Conservation (phyloP, 2,797 vertebrate species). For the Lophura swinhoii region DNA sequence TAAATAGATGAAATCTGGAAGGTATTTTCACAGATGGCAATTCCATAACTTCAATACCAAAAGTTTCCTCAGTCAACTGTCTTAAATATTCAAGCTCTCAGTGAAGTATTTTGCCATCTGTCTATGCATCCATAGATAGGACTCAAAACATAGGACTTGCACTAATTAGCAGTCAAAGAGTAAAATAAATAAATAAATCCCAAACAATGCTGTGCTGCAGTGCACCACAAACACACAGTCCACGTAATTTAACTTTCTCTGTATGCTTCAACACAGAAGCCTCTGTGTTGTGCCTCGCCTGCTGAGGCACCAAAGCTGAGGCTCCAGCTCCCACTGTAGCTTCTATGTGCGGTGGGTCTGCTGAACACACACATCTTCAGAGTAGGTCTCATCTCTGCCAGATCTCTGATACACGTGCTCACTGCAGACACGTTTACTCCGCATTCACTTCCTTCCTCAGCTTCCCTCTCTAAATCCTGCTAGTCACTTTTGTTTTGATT, state of each 20-base stretch:
- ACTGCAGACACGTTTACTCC: not conserved
- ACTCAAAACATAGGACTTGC: not conserved
- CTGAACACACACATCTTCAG: not conserved
- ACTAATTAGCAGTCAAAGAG: not conserved
- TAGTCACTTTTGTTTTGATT: slow-evolving; percentile 49
- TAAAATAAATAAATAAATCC: not conserved
- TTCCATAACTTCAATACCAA: not conserved
- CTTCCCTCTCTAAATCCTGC: slow-evolving; percentile 61
- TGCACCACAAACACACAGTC: not conserved
- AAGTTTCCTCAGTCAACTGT: not conserved
- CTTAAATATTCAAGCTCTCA: not conserved
- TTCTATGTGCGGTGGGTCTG: rapidly evolving
- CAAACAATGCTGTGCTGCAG: not conserved
- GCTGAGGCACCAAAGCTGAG: not conserved
- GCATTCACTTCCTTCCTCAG: slow-evolving; percentile 55
- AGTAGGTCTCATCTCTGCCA: not conserved
- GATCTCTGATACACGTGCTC: not conserved
- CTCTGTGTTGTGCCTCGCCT: too few species aligned
- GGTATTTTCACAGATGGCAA: not conserved
- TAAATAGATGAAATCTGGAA: not conserved
- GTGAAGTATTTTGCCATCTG: not conserved
- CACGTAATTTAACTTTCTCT: not conserved
- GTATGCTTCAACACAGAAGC: not conserved
- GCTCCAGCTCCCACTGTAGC: rapidly evolving
- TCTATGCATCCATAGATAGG: not conserved